Evolutionary conservation across 2,888 invertebrate species (phyloP), one percentile per base, ranked within the genome.

Genomic region (Cristatella mucedo): DNA sequence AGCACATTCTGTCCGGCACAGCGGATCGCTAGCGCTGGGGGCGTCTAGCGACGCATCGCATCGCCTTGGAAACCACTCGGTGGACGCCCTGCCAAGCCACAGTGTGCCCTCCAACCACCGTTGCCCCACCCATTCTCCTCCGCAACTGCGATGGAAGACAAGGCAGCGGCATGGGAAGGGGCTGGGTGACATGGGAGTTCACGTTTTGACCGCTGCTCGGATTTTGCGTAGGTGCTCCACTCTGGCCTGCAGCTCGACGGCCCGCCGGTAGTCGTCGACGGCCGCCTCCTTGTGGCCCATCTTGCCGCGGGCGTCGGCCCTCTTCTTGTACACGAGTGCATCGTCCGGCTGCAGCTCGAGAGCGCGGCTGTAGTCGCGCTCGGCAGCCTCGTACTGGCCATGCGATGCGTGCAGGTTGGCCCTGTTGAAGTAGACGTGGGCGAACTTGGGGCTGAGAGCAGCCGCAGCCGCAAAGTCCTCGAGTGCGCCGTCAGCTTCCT

Each of bases 401-500:
- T 59, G 47, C n/a, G 61, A 57, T 16, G 54, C 50, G 43, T 57
- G 59, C 29, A 65, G 51, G 36, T 63, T 63, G 11, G 54, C 65
- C 41, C 64, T 44, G 52, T 65, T 65, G 44, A 63, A 59, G 49
- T 60, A 64, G 45, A 62, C 56, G 45, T 63, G 62, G 5, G 62
- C 61, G 0, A 60, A 59, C 46, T 55, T 49, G 1, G 64, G 63
- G 40, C 60, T 58, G 38, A 63, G 45, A 30, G 52, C 48, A 36
- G 57, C 53, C 19, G 64, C 62, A 16, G 42, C 40, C 13, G 52
- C 49, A 45, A 64, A 62, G 48, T 65, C 65, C 20, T 41, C 49
- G 43, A 63, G 46, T 1, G 65, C 64, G 9, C 62, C 61, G 29
- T 49, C 38, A 2, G 53, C 47, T 48, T 65, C 61, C 42, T 54